A percentile compares a stretch with the other conserved stretches of the same genome.
Conservation (phyloP, 2,797 vertebrate genomes). For the Sandelia bainsii region DNA sequence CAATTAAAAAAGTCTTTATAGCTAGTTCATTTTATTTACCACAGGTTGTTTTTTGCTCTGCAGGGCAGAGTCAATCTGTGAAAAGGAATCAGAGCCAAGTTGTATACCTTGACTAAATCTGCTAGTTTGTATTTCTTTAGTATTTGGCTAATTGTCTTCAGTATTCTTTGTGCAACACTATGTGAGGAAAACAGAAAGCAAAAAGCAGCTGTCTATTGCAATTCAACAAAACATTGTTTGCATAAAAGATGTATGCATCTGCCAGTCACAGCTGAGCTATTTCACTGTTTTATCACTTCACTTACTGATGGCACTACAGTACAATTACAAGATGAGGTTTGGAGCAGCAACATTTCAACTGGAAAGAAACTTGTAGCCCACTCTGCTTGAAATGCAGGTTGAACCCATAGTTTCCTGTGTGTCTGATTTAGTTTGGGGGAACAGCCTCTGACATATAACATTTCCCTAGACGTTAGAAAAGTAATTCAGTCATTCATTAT, state of each 20-base stretch:
- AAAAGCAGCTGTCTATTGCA: slow-evolving; percentile 24
- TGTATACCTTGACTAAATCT: slow-evolving; percentile 45
- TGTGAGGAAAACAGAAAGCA: slow-evolving; percentile 4
- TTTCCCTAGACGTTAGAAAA: slow-evolving; percentile 6
- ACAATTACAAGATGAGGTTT: slow-evolving; percentile 19
- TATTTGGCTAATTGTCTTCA: slow-evolving; percentile 35
- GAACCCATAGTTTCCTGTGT: slow-evolving; percentile 8
- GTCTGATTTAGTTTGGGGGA: slow-evolving; percentile 1
- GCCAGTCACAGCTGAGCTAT: slow-evolving; percentile 40
- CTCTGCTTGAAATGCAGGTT: slow-evolving; percentile 30
- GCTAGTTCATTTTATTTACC: slow-evolving; percentile 48
- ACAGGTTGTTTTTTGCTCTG: slow-evolving; percentile 43
- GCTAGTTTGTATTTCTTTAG: slow-evolving; percentile 34
- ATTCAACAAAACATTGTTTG: slow-evolving; percentile 23
- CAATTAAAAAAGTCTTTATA: slow-evolving; percentile 66
- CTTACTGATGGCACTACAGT: slow-evolving; percentile 5
- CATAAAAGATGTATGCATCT: slow-evolving; percentile 38
- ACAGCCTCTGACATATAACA: background rate
- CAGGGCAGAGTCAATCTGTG: slow-evolving; percentile 21
- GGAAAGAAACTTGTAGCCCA: background rate
- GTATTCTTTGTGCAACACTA: slow-evolving; percentile 11
- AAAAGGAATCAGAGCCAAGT: slow-evolving; percentile 13
- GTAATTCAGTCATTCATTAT: slow-evolving; percentile 36
- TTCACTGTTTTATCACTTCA: background rate
- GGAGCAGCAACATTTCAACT: slow-evolving; percentile 8